These are phyloP conservation scores for Aphidius ervi DNA, from an alignment of 1,140 invertebrate species.

Conservation along the genomic window DNA sequence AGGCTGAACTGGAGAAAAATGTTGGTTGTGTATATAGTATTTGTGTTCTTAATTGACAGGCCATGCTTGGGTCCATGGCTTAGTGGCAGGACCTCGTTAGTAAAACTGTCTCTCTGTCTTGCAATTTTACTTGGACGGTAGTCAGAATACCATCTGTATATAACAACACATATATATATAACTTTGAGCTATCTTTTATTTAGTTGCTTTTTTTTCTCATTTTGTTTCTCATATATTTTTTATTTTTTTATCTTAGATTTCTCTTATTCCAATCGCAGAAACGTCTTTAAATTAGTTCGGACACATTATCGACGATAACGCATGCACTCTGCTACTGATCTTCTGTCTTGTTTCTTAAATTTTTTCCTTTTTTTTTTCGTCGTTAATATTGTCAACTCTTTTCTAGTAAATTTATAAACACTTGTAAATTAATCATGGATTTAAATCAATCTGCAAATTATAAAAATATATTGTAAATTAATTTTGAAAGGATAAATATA, in stretches of 20 bases:
- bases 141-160: conserved; percentile 47
- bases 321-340: conserved; percentile 26
- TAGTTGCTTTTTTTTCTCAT: no score
- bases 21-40: conserved; percentile 40
- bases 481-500: no score
- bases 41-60: conserved; percentile 53
- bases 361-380: no score
- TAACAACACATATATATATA: conserved; percentile 26
- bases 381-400: no score
- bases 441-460: no score
- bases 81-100: conserved; percentile 52
- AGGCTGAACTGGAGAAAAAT: conserved; percentile 37
- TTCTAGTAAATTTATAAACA: no score
- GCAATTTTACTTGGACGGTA: conserved; percentile 32
- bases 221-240: neutral
- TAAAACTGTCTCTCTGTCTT: conserved; percentile 31
- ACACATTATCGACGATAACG: conserved; percentile 51
- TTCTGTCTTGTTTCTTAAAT: conserved; percentile 6
- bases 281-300: conserved; percentile 51
- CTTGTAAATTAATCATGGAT: no score
- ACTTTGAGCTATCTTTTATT: neutral
- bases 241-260: neutral
- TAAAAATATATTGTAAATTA: no score
- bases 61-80: conserved; percentile 37
- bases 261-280: conserved; percentile 16